A percentile compares a stretch with the other conserved stretches of the same genome.
phyloP scores from a whole-genome alignment of 2,113 vertebrate species.

The Gadus chalcogrammus region DNA sequence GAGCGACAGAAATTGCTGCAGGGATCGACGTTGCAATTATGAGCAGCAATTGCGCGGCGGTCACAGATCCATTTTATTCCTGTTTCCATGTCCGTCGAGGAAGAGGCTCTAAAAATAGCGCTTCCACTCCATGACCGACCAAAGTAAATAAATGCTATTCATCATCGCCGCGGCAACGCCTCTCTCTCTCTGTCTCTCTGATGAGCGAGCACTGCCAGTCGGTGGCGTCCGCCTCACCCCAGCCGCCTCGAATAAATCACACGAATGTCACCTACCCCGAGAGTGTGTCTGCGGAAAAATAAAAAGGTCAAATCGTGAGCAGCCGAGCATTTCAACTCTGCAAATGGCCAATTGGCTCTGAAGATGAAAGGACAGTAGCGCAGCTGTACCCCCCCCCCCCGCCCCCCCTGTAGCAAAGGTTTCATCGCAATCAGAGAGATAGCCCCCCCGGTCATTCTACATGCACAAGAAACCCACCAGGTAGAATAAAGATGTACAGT shows the following conservation, averaged over 20 bases:
- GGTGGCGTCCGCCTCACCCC: constrained; percentile 2
- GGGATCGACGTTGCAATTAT: too few species aligned
- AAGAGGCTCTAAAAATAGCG: constrained; percentile 59
- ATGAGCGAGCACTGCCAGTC: constrained; percentile 24
- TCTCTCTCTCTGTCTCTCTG: constrained; percentile 32
- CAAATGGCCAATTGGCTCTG: constrained; percentile 36
- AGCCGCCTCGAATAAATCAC: constrained; percentile 43
- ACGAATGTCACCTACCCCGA: constrained; percentile 39
- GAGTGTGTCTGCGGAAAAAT: constrained; percentile 30
- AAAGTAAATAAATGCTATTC: constrained; percentile 59
- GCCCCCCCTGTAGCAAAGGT: neutral
- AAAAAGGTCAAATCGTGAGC: constrained; percentile 57
- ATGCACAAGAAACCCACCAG: constrained; percentile 13
- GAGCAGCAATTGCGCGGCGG: too few species aligned
- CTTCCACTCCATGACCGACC: constrained; percentile 18
- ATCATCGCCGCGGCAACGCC: constrained; percentile 37
- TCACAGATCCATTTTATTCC: constrained; percentile 29
- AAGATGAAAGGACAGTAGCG: constrained; percentile 26
- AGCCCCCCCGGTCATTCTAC: constrained; percentile 13
- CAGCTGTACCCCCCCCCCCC: too few species aligned
- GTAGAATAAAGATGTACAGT: constrained; percentile 23
- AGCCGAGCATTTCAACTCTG: constrained; percentile 43
- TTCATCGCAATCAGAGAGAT: constrained; percentile 38
- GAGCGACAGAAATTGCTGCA: too few species aligned
- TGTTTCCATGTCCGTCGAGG: constrained; percentile 53